Evolutionary conservation across 1,140 invertebrate species (phyloP), one percentile per base, ranked within the genome.

Genomic region (Hycleus phaleratus): DNA sequence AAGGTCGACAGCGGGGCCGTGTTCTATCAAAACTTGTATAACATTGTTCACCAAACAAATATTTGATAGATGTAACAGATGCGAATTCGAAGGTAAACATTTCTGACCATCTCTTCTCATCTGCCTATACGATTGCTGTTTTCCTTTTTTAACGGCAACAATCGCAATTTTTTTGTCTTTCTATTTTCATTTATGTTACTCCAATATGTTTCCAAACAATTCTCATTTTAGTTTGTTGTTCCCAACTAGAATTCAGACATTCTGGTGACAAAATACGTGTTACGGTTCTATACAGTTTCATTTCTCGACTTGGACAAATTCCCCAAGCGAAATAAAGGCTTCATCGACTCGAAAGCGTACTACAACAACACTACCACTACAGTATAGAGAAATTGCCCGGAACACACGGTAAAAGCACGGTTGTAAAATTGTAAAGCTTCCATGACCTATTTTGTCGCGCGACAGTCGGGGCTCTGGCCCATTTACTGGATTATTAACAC

Each of bases 271-370:
- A 67, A 67, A 62, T 63, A 67, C 66, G 66, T 67, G 66, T 67
- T 63, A 65, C 63, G 61, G 59, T 67, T 67, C 57, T 59, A 60
- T 62, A 63, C 58, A 64, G 65, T 64, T 67, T 67, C 61, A 62
- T 64, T 68, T 65, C 59, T 52, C 58, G 66, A 66, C 61, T 60
- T 58, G 66, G 63, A 66, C 64, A 67, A 68, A 70, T 70, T 70
- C 68, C 68, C 65, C 49, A 18, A 63, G 59, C 66, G 65, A 68
- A 67, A 68, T 68, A 70, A 68, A 70, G 68, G 66, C 66, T 68
- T 69, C 65, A 66, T 66, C 64, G 68, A 59, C 40, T 62, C 61
- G 60, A 56, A 50, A 32, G 49, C 59, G 64, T 56, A 56, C 55
- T 32, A 18, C 18, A 60, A 61, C 7, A 2, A 0, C 26, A 32